Evolutionary conservation across 92 coral and sea anemone species (phyloP).

Genomic region (Zoanthus solanderi): DNA sequence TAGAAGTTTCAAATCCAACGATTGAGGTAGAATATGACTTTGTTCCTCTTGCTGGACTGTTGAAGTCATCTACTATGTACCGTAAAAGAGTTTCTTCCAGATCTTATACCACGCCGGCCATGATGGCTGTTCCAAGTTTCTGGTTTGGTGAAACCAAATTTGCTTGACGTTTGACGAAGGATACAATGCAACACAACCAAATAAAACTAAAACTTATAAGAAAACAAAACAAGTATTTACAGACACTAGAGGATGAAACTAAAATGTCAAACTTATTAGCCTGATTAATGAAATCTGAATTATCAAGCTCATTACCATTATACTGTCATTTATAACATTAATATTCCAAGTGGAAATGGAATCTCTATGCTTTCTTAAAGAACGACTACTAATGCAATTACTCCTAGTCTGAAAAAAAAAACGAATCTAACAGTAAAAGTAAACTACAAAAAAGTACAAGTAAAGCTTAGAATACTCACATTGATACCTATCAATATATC

Average conservation of each 20-base stretch:
- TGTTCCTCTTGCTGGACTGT: neutral
- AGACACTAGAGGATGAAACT: no score
- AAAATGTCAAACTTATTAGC: slow-evolving; percentile 12
- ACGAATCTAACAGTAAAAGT: neutral
- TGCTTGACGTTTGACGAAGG: neutral
- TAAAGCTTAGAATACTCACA: slow-evolving; percentile 20
- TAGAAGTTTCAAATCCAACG: neutral
- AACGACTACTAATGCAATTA: neutral
- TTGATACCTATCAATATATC: slow-evolving; percentile 2
- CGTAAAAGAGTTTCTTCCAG: neutral
- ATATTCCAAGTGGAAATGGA: slow-evolving; percentile 25
- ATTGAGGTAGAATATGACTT: neutral
- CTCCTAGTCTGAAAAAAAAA: neutral
- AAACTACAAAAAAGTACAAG: slow-evolving; percentile 15
- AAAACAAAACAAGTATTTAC: no score
- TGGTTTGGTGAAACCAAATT: no score
- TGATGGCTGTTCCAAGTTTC: neutral
- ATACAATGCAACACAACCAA: no score
- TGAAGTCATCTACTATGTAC: neutral
- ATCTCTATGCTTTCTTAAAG: slow-evolving; percentile 14
- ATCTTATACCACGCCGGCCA: neutral
- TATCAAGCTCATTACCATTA: slow-evolving; percentile 16
- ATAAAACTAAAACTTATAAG: no score
- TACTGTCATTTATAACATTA: neutral
- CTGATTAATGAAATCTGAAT: slow-evolving; percentile 11